Evolutionary conservation across 1,140 invertebrate genomes (phyloP), one percentile per base, ranked within the genome.

Genomic region (Trissolcus basalis): DNA sequence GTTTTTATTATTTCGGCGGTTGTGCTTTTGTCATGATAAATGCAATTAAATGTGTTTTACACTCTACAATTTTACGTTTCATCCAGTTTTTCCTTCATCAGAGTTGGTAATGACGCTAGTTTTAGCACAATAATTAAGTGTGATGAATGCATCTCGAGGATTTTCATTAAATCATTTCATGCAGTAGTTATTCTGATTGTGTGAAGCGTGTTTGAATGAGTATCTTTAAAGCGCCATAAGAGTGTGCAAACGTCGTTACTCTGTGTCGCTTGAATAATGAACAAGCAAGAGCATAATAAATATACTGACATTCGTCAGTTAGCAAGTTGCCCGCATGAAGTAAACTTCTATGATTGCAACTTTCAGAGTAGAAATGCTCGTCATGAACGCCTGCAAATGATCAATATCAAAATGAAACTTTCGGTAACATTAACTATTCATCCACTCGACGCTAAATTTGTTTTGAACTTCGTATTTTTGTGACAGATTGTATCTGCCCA

Each of bases 381-480:
- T 65, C 70, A 65, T 74, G 44, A 50, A 41, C 45, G 56, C 53
- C 49, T 53, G 47, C 0, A 51, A 63, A 63, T 73, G 61, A 65
- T 73, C 70, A 73, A 73, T 73, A 73, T 65, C 61, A 67, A 65
- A 73, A 64, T 64, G 63, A 36, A 72, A 72, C 69, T 71, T 72
- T 72, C 54, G 45, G 54, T 59, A 56, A 59, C 60, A 64, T 72
- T 72, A 72, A 64, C 45, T 64, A 72, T 64, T 64, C 69, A 72
- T 53, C 19, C 6, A 39, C 19, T 48, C 39, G 50, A 47, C 56
- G 56, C 61, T 63, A 51, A 63, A 63, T 55, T 68, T 49, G 41
- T 43, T 55, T 43, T 43, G 44, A 55, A 61, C 43, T 61, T 61
- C 3, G 10, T 33, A 47, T 60, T 60, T 59, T 68, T 59, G 35